phyloP scores from a whole-genome alignment of 1,140 invertebrate genomes.

The Pachyrhynchus sulphureomaculatus region DNA sequence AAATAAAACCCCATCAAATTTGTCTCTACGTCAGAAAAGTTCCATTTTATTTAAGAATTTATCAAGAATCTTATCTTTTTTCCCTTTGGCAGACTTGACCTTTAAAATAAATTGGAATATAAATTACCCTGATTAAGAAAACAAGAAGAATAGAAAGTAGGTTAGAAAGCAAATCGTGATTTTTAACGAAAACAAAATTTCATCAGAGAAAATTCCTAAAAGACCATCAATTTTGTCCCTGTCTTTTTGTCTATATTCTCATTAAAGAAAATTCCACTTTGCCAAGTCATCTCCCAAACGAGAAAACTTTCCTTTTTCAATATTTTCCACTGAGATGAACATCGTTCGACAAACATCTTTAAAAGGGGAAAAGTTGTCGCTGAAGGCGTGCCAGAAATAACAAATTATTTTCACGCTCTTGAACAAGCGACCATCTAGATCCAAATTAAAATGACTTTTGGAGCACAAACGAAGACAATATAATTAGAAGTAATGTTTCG shows the following conservation, averaged over 20 bases:
- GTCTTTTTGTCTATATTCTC: not conserved
- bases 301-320: slow-evolving; percentile 18
- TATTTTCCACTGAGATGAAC: slow-evolving; percentile 12
- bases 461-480: slow-evolving; percentile 6
- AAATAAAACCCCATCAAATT: too few relatives aligned
- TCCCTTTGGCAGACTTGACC: too few relatives aligned
- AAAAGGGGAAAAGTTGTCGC: slow-evolving; percentile 9
- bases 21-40: too few relatives aligned
- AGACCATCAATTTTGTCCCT: not conserved
- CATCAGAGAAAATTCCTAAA: not conserved
- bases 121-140: too few relatives aligned
- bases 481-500: slow-evolving; percentile 20
- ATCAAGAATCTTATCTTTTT: too few relatives aligned
- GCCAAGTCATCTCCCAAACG: slow-evolving; percentile 10
- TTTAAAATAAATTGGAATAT: too few relatives aligned
- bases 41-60: too few relatives aligned
- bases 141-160: too few relatives aligned
- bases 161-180: too few relatives aligned
- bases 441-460: slow-evolving; percentile 22
- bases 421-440: slow-evolving; percentile 2
- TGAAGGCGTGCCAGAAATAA: slow-evolving; percentile 8
- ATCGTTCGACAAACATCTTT: slow-evolving; percentile 2
- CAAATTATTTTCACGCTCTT: slow-evolving; percentile 12
- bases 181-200: too few relatives aligned
- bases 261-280: not conserved